phyloP scores from a whole-genome alignment of 1,140 invertebrate species.

The Protaetia brevitarsis region DNA sequence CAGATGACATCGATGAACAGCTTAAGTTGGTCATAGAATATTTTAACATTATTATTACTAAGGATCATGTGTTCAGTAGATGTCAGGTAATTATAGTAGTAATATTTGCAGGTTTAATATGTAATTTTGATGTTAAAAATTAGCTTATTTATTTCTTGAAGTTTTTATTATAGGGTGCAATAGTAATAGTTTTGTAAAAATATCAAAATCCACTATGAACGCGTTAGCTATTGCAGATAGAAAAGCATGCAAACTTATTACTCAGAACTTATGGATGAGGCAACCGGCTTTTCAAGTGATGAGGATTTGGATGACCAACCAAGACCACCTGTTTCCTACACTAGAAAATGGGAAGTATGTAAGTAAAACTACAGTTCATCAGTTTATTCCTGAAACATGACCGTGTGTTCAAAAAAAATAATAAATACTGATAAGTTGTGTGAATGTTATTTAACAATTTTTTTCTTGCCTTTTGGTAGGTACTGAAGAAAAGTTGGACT shows the following conservation, averaged over 20 bases:
- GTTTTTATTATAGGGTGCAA: too few species aligned
- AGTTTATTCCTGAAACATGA: too few species aligned
- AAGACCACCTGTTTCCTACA: slow-evolving; percentile 35
- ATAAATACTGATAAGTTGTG: neutral
- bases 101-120: neutral
- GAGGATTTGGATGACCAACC: slow-evolving; percentile 42
- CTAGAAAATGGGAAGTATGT: slow-evolving; percentile 41
- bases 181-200: slow-evolving; percentile 54
- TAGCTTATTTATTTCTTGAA: slow-evolving; percentile 44
- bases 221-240: slow-evolving; percentile 35
- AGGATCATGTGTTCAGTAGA: slow-evolving; percentile 63
- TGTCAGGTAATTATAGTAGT: slow-evolving; percentile 59
- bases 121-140: neutral
- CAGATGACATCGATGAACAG: slow-evolving; percentile 54
- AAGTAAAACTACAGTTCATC: slow-evolving; percentile 16
- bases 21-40: slow-evolving; percentile 58
- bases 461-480: slow-evolving; percentile 31
- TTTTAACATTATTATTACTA: slow-evolving; percentile 60
- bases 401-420: too few species aligned
- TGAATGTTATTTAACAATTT: slow-evolving; percentile 6
- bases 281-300: slow-evolving; percentile 44
- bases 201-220: slow-evolving; percentile 51
- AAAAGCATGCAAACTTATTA: slow-evolving; percentile 8
- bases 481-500: slow-evolving; percentile 46
- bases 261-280: slow-evolving; percentile 39